Percentiles rank a stretch among this genome's conserved stretches.
Evolutionary conservation across 35 echinoderm and acorn worm species (phyloP).

Genomic region (Nesometra sesokonis): DNA sequence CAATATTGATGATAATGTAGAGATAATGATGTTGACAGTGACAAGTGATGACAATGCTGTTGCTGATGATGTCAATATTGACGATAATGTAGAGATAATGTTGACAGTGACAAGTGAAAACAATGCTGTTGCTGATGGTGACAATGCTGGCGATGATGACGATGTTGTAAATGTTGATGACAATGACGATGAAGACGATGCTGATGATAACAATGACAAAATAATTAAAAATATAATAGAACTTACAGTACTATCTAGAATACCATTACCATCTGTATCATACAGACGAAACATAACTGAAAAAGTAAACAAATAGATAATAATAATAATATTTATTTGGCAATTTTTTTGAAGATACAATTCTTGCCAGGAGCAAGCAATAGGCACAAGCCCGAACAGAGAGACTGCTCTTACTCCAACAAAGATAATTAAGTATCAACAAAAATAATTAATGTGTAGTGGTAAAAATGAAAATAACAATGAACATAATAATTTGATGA

Average conservation of each 20-base stretch:
- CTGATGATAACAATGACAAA: neutral
- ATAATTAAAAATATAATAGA: neutral
- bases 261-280: constrained; percentile 97
- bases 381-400: too few relatives aligned
- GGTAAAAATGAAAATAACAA: too few relatives aligned
- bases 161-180: too few relatives aligned
- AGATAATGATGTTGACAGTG: neutral
- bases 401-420: too few relatives aligned
- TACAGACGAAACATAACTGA: constrained; percentile 97
- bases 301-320: constrained; percentile 20
- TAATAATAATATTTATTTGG: too few relatives aligned
- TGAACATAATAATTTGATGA: too few relatives aligned
- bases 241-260: constrained; percentile 97
- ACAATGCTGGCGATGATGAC: too few relatives aligned
- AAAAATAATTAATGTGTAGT: too few relatives aligned
- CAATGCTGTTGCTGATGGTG: neutral
- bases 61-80: neutral
- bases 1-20: too few relatives aligned
- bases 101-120: neutral
- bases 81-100: neutral
- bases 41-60: neutral
- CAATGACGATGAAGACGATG: neutral
- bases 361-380: too few relatives aligned
- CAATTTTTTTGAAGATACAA: too few relatives aligned
- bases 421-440: too few relatives aligned